These are phyloP conservation scores for Panagrolaimus sp. DNA, from an alignment of 1,140 invertebrate species.

Conservation along the genomic window DNA sequence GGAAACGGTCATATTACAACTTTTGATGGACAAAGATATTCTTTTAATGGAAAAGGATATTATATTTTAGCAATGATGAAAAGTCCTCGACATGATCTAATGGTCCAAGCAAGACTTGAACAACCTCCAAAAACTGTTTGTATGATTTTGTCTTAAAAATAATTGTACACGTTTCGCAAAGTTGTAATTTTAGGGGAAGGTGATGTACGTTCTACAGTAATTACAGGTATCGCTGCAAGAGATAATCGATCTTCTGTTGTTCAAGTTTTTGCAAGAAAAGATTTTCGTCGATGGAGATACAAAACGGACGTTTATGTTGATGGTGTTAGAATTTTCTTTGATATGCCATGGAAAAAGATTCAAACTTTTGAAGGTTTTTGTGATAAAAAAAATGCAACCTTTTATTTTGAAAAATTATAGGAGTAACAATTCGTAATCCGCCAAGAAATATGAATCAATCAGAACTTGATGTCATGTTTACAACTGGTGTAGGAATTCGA, in stretches of 20 bases:
- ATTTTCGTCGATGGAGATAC: conserved; percentile 81
- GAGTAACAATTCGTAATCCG: conserved; percentile 82
- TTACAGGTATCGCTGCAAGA: conserved; percentile 72
- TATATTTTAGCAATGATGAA: conserved; percentile 77
- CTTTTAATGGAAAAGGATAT: conserved; percentile 91
- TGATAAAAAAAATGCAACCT: conserved; percentile 73
- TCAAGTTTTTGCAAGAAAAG: conserved; percentile 75
- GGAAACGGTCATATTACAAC: conserved; percentile 89
- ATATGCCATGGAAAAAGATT: conserved; percentile 60
- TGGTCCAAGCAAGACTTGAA: conserved; percentile 66
- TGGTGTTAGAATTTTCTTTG: conserved; percentile 76
- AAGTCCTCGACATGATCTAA: conserved; percentile 71
- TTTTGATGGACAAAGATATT: conserved; percentile 80
- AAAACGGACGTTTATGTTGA: conserved; percentile 81
- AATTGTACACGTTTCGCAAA: conserved; percentile 14
- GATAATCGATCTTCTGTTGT: conserved; percentile 74
- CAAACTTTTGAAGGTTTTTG: conserved; percentile 39
- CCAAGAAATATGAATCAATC: conserved; percentile 84
- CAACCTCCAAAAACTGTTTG: conserved; percentile 38
- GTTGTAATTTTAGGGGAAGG: conserved; percentile 57
- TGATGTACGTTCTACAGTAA: conserved; percentile 71
- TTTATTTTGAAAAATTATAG: conserved; percentile 65
- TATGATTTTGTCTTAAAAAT: background rate
- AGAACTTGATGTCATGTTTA: conserved; percentile 86
- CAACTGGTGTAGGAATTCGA: conserved; percentile 84